These are phyloP conservation scores for Ictalurus furcatus DNA, from an alignment of 2,113 vertebrate species.

Conservation along the genomic window DNA sequence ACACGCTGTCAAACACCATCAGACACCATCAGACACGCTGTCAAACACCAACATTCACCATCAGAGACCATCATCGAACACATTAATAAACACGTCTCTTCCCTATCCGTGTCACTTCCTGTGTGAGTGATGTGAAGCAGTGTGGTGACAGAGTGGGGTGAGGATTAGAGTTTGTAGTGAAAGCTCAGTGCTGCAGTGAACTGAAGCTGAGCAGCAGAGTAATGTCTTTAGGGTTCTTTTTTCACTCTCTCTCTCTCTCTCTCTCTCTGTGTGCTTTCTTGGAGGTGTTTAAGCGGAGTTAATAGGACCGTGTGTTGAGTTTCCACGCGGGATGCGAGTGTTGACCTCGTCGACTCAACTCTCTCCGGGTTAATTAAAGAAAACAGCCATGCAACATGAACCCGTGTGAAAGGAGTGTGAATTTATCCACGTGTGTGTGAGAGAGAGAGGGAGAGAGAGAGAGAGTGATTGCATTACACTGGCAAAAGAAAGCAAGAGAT, in stretches of 20 bases:
- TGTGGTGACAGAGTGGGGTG: neutral
- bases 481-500: neutral
- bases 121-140: neutral
- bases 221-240: constrained; percentile 59
- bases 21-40: neutral
- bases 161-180: neutral
- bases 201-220: constrained; percentile 60
- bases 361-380: constrained; percentile 82
- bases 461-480: neutral
- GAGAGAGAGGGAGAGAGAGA: neutral
- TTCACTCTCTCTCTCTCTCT: neutral
- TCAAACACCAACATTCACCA: too few relatives aligned
- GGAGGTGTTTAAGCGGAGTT: constrained; percentile 60
- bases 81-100: neutral
- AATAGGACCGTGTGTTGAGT: constrained; percentile 66
- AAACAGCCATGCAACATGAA: constrained; percentile 73
- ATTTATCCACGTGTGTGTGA: constrained; percentile 40
- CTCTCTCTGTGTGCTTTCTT: constrained; percentile 16
- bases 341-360: constrained; percentile 75
- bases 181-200: constrained; percentile 12
- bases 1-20: too few relatives aligned
- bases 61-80: neutral
- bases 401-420: constrained; percentile 70
- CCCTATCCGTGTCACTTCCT: neutral
- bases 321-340: constrained; percentile 66